Evolutionary conservation across 2,113 vertebrate species (phyloP), one percentile per base, ranked within the genome.

Genomic region (Dipodomys stephensi): DNA sequence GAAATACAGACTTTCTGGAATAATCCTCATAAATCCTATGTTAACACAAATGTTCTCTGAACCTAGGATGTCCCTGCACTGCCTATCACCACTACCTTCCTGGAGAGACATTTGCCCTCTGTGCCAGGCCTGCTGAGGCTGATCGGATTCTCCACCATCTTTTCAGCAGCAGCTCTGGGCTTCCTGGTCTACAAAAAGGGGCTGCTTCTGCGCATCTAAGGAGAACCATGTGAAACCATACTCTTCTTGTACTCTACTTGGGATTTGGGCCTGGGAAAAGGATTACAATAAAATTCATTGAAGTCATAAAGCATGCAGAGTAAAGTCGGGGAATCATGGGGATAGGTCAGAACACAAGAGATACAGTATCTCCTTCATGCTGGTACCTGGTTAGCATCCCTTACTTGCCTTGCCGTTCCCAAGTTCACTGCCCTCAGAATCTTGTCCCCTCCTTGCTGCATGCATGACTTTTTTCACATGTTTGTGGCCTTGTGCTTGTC

Each of bases 31-130:
- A 78, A 73, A 18, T 15, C 28, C 12, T 53, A 0, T 62, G 65
- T 92, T 97, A 82, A 95, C 53, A 81, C 44, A 76, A 77, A n/a
- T 98, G 15, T 97, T 96, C 30, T 98, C 11, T 97, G 20, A 89
- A 91, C 93, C 23, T 97, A 99, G 99, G 99, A 99, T 76, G 98
- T 99, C n/a, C 99, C 98, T 30, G 97, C 98, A 0, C 88, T 94
- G 67, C 99, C 99, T 7, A 99, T 99, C 87, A 97, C 97, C 84
- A 98, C 98, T 68, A 99, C 98, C 76, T 99, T 99, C 97, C 98
- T 98, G 99, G 99, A 99, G 98, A 99, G 99, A 95, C 98, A 99
- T 86, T 83, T 99, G 97, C 99, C 99, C 0, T 99, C 99, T 0
- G 98, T 99, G 7, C 98, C 98, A 0, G 99, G 99, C 44, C 97